Evolutionary conservation across 2,888 invertebrate species (phyloP).

Genomic region (Yponomeuta evonymella): DNA sequence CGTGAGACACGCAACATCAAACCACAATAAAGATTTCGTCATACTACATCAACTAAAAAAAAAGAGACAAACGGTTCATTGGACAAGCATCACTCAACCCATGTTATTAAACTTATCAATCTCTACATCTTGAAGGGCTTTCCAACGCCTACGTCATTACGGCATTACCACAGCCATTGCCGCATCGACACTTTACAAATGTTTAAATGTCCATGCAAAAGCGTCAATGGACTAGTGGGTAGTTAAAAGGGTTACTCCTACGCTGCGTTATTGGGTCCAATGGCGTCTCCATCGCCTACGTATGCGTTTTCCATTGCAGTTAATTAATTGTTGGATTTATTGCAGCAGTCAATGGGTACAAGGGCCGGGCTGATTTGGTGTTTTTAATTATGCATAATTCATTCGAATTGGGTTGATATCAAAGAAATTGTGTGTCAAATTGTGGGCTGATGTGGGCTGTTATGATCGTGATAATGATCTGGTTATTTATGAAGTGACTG

Average conservation of each 20-base stretch:
- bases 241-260: not conserved
- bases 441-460: not conserved
- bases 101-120: not conserved
- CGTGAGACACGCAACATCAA: no score
- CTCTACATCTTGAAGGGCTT: not conserved
- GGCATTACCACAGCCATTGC: not conserved
- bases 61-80: not conserved
- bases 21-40: not conserved
- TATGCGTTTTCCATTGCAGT: not conserved
- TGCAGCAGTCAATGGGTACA: not conserved
- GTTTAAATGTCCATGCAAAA: not conserved
- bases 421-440: not conserved
- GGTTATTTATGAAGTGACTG: not conserved
- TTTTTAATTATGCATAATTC: not conserved
- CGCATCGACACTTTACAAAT: not conserved
- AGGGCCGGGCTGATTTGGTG: not conserved
- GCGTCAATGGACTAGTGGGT: not conserved
- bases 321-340: constrained; percentile 4
- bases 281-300: not conserved
- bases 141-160: not conserved
- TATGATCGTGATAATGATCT: not conserved
- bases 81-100: not conserved
- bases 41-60: not conserved
- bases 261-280: not conserved
- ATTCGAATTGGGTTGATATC: not conserved